A percentile compares a stretch with the other conserved stretches of the same genome.
Evolutionary conservation across 2,888 invertebrate genomes (phyloP).

Genomic region (Gryllus longicercus): DNA sequence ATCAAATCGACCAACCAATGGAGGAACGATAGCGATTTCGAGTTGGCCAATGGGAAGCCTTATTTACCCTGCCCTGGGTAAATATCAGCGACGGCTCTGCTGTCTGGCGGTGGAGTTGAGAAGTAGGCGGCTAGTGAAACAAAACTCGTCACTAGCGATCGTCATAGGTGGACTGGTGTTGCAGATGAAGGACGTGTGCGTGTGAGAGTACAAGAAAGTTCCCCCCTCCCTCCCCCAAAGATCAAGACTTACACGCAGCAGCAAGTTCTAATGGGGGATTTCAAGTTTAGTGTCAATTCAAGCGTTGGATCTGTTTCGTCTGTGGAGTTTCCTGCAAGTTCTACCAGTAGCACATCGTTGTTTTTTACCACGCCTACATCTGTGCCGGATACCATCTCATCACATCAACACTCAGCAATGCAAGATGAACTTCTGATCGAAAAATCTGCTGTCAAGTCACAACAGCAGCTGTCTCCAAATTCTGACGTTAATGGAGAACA

Average conservation of each 20-base stretch:
- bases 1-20: not conserved
- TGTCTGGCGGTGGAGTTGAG: slow-evolving; percentile 27
- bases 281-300: slow-evolving; percentile 43
- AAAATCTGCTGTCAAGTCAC: slow-evolving; percentile 40
- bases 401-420: slow-evolving; percentile 42
- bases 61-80: slow-evolving; percentile 28
- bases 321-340: slow-evolving; percentile 41
- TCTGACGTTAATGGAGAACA: slow-evolving; percentile 40
- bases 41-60: slow-evolving; percentile 20
- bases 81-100: slow-evolving; percentile 32
- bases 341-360: slow-evolving; percentile 40
- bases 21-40: not conserved
- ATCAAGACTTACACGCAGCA: slow-evolving; percentile 37
- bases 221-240: slow-evolving; percentile 34
- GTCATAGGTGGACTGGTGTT: slow-evolving; percentile 36
- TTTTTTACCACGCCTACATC: slow-evolving; percentile 42
- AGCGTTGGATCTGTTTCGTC: slow-evolving; percentile 42
- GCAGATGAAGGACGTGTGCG: slow-evolving; percentile 38
- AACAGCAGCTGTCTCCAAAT: slow-evolving; percentile 39
- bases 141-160: slow-evolving; percentile 38
- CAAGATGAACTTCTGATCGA: slow-evolving; percentile 43
- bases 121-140: slow-evolving; percentile 29
- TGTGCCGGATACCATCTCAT: slow-evolving; percentile 41
- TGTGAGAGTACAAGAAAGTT: slow-evolving; percentile 38
- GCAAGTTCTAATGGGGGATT: slow-evolving; percentile 43